Percentiles rank a stretch among this genome's conserved stretches.
Evolutionary conservation across 2,113 vertebrate genomes (phyloP).

Genomic region (Ardeotis arabs): DNA sequence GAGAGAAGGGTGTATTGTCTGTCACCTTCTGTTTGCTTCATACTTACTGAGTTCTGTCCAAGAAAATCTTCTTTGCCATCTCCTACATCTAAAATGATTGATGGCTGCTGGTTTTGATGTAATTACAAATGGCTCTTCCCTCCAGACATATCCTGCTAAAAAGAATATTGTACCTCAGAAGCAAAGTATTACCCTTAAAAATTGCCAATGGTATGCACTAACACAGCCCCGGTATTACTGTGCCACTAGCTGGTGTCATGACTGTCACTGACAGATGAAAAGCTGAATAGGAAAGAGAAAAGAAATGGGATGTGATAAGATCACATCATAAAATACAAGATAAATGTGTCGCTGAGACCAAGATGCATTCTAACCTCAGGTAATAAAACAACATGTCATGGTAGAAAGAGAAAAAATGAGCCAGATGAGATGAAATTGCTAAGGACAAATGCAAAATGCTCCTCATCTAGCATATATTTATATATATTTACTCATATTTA

Average conservation of each 20-base stretch:
- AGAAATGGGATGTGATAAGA: slow-evolving; percentile 39
- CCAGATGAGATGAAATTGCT: not conserved
- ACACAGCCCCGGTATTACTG: not conserved
- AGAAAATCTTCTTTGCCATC: not conserved
- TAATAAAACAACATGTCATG: not conserved
- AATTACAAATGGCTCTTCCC: slow-evolving; percentile 37
- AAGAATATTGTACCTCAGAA: not conserved
- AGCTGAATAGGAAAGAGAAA: not conserved
- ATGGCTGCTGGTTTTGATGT: not conserved
- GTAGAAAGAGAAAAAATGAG: not conserved
- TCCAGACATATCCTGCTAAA: slow-evolving; percentile 47
- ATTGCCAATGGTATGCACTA: not conserved
- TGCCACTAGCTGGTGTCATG: not conserved
- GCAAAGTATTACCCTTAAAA: not conserved
- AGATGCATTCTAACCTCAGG: slow-evolving; percentile 7
- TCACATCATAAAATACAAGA: slow-evolving; percentile 48
- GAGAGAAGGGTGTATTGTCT: not conserved
- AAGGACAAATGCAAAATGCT: not conserved
- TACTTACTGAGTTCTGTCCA: not conserved
- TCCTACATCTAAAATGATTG: not conserved
- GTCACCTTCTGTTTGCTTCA: slow-evolving; percentile 5
- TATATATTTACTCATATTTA: not conserved
- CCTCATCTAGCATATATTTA: not conserved
- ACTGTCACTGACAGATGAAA: slow-evolving; percentile 35
- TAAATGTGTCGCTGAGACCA: not conserved